Conservation (phyloP, 2,888 invertebrate species). For the Rhingia rostrata region DNA sequence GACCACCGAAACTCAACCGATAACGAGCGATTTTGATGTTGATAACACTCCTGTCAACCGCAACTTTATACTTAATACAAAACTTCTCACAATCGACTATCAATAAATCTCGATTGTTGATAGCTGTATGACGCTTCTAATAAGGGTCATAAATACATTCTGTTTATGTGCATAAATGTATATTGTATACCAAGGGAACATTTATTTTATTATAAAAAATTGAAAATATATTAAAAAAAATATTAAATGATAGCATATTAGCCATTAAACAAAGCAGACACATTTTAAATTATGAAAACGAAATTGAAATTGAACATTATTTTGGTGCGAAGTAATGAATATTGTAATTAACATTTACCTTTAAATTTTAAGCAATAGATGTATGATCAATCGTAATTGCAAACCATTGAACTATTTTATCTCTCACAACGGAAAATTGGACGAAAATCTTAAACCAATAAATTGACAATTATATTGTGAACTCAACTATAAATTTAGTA, state of each 20-base stretch:
- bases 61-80: too few relatives aligned
- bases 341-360: slow-evolving; percentile 48
- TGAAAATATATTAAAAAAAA: slow-evolving; percentile 7
- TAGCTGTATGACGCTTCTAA: too few relatives aligned
- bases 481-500: slow-evolving; percentile 61
- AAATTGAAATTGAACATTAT: slow-evolving; percentile 17
- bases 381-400: slow-evolving; percentile 30
- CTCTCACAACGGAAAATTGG: slow-evolving; percentile 32
- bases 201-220: slow-evolving; percentile 41
- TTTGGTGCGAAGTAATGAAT: slow-evolving; percentile 64
- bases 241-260: background rate
- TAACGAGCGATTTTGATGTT: too few relatives aligned
- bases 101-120: too few relatives aligned
- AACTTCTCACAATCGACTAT: too few relatives aligned
- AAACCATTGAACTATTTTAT: slow-evolving; percentile 50
- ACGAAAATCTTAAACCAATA: slow-evolving; percentile 48
- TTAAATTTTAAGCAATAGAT: slow-evolving; percentile 37
- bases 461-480: slow-evolving; percentile 63
- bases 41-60: too few relatives aligned
- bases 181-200: slow-evolving; percentile 19
- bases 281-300: slow-evolving; percentile 14
- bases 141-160: slow-evolving; percentile 28
- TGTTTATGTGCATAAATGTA: slow-evolving; percentile 43
- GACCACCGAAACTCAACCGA: too few relatives aligned
- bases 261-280: slow-evolving; percentile 20